phyloP scores from a whole-genome alignment of 1,140 invertebrate species.

The Penaeus japonicus region DNA sequence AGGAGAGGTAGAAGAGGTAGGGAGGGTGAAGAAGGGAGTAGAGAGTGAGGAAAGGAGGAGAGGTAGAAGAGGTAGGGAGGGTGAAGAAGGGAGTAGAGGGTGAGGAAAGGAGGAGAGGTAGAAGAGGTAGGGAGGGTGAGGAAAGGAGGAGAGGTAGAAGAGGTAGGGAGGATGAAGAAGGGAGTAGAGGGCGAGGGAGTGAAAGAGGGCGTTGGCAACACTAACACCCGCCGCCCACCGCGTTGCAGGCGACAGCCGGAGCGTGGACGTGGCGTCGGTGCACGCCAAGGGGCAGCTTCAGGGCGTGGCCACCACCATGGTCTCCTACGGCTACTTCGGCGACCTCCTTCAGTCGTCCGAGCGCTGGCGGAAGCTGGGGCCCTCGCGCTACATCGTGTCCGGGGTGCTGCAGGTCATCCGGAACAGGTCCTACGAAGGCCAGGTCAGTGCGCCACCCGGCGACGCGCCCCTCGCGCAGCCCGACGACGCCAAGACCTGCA shows the following conservation, averaged over 20 bases:
- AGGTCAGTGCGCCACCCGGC: conserved; percentile 36
- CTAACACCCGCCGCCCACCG: too few relatives aligned
- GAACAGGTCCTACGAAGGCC: conserved; percentile 62
- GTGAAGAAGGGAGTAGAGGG: too few relatives aligned
- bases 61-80: too few relatives aligned
- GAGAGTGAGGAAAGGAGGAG: too few relatives aligned
- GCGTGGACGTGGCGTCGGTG: conserved; percentile 82
- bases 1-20: too few relatives aligned
- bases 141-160: too few relatives aligned
- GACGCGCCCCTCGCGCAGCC: conserved; percentile 41
- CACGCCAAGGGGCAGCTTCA: conserved; percentile 74
- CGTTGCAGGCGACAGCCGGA: conserved; percentile 70
- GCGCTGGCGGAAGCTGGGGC: conserved; percentile 86
- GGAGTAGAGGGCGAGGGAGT: too few relatives aligned
- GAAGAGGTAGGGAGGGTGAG: too few relatives aligned
- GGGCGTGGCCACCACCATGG: conserved; percentile 79
- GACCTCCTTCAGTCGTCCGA: conserved; percentile 86
- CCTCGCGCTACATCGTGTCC: conserved; percentile 77
- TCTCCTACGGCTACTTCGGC: conserved; percentile 89
- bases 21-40: too few relatives aligned
- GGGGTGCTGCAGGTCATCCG: conserved; percentile 61
- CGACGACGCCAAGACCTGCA: conserved; percentile 55
- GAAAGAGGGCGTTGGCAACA: too few relatives aligned
- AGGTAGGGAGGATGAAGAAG: too few relatives aligned
- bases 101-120: too few relatives aligned